Evolutionary conservation across 2,797 vertebrate genomes (phyloP), one percentile per base, ranked within the genome.

Genomic region (Falco biarmicus): DNA sequence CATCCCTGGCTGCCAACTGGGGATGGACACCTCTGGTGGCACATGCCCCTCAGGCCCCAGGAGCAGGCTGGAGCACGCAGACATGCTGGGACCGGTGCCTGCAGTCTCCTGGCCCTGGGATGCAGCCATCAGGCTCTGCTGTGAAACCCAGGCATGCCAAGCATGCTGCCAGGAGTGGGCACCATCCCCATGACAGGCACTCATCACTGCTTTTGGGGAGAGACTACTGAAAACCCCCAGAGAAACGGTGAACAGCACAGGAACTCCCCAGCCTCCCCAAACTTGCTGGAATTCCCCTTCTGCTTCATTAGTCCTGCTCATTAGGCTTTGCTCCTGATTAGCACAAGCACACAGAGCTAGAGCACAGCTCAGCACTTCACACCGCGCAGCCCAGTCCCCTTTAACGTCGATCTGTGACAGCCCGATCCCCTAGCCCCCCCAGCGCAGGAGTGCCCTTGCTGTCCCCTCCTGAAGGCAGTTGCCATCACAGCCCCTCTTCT

Each of bases 181-280:
- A 65, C 74, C 45, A 24, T 17, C 34, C 54, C 60, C 9, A 2
- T 0, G 0, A 26, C 0, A 1, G 59, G 53, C 11, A 47, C 31
- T 9, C 54, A 1, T 8, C 69, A 24, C 50, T 4, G 2, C 13
- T 26, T 45, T 0, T 32, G 68, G 43, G 74, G 47, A 84, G 53
- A 75, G 39, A 71, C 4, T 22, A 37, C 24, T 39, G 61, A 81
- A 60, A 80, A 4, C 14, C 66, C 51, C 16, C 45, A 51, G 83
- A 59, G 81, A 48, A 8, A 26, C 21, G 0, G 2, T 0, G 15
- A 84, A 50, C 43, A 47, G 18, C 7, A 3, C 50, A 93, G 87
- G 29, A 66, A 65, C 51, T 77, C 89, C 71, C 53, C 41, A 77
- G 66, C 56, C 57, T 70, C 47, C 37, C 81, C 83, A 78, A 31